phyloP scores from a whole-genome alignment of 2,797 vertebrate genomes.

The Enteromius fasciolatus region DNA sequence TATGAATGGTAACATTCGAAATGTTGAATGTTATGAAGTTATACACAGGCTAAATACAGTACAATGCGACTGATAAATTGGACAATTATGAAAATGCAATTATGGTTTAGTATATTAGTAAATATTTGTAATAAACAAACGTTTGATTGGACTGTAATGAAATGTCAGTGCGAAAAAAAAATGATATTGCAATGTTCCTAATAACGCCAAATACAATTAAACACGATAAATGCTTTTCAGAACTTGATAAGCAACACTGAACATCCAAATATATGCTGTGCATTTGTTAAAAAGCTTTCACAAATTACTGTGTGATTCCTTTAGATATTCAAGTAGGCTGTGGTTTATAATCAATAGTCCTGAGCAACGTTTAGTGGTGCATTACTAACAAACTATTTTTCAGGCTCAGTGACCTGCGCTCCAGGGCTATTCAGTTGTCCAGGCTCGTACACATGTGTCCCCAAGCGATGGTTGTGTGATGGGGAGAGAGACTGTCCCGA shows the following conservation, averaged over 20 bases:
- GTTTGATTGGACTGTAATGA: slow-evolving; percentile 71
- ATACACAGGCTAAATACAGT: slow-evolving; percentile 61
- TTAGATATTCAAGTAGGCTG: neutral
- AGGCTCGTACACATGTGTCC: slow-evolving; percentile 92
- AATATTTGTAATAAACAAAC: slow-evolving; percentile 59
- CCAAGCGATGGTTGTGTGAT: slow-evolving; percentile 94
- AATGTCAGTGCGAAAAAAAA: slow-evolving; percentile 67
- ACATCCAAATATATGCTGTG: slow-evolving; percentile 13
- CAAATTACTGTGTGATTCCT: neutral
- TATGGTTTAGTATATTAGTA: slow-evolving; percentile 58
- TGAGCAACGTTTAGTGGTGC: neutral
- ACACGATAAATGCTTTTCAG: slow-evolving; percentile 46
- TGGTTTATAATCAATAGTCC: neutral
- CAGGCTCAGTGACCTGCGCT: slow-evolving; percentile 91
- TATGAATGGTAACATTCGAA: neutral
- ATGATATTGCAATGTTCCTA: slow-evolving; percentile 60
- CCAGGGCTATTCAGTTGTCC: slow-evolving; percentile 92
- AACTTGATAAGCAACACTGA: slow-evolving; percentile 48
- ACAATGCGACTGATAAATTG: slow-evolving; percentile 65
- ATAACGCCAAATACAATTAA: slow-evolving; percentile 49
- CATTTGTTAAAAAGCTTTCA: slow-evolving; percentile 16
- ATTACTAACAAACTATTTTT: slow-evolving; percentile 39
- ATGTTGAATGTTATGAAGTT: neutral
- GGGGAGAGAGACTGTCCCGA: slow-evolving; percentile 96
- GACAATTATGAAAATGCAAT: slow-evolving; percentile 59